Evolutionary conservation across 2,888 invertebrate genomes (phyloP).

Genomic region (Periphyllus acericola): DNA sequence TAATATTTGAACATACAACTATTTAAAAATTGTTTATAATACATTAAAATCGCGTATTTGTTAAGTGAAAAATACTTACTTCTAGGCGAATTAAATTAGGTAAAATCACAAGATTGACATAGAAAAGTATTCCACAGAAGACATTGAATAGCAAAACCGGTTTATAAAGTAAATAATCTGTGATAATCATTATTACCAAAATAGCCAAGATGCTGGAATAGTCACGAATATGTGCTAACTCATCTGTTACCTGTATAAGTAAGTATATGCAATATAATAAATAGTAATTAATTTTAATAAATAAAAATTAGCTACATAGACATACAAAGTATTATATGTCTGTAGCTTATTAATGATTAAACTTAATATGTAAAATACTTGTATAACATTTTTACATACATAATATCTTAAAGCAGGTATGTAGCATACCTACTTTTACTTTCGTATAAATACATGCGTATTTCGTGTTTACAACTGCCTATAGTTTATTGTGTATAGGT

Average conservation of each 20-base stretch:
- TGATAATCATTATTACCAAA: constrained; percentile 22
- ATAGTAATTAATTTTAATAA: background rate
- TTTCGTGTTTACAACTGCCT: background rate
- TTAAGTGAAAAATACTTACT: constrained; percentile 28
- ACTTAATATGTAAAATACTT: background rate
- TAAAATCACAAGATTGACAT: constrained; percentile 23
- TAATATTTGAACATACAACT: background rate
- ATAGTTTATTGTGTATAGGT: background rate
- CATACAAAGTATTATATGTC: background rate
- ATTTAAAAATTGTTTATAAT: background rate
- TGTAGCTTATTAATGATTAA: too few relatives aligned
- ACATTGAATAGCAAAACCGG: constrained; percentile 53
- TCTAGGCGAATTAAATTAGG: constrained; percentile 27
- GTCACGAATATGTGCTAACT: constrained; percentile 13
- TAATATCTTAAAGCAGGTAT: background rate
- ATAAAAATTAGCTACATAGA: background rate
- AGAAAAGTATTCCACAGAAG: constrained; percentile 41
- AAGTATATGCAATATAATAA: background rate
- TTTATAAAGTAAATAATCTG: constrained; percentile 49
- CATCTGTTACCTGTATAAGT: constrained; percentile 1
- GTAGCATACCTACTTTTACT: background rate
- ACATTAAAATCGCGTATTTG: background rate
- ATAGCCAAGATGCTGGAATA: constrained; percentile 17
- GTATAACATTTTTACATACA: background rate
- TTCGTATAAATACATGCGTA: background rate